These are phyloP conservation scores for Polylopha cassiicola DNA, from an alignment of 2,888 invertebrate species.

Conservation along the genomic window DNA sequence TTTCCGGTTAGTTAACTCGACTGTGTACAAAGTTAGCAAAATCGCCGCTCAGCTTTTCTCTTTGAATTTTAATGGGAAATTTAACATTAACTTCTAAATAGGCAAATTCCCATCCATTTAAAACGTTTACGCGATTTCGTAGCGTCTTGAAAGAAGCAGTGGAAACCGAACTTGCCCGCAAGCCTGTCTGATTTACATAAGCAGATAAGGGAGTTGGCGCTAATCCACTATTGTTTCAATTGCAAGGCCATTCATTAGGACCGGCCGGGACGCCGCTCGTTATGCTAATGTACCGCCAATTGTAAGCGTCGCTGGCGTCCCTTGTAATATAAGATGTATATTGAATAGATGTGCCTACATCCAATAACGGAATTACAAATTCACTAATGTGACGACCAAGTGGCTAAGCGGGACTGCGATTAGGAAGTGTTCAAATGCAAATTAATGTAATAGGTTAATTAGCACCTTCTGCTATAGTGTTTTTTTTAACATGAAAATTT, in stretches of 20 bases:
- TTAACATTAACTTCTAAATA: slow-evolving; percentile 19
- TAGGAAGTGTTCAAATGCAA: too few relatives aligned
- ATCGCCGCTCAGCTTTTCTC: neutral
- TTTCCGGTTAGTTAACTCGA: slow-evolving; percentile 6
- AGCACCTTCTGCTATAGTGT: too few relatives aligned
- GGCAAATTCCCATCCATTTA: slow-evolving; percentile 14
- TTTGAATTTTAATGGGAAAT: slow-evolving; percentile 17
- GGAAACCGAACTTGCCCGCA: slow-evolving; percentile 19
- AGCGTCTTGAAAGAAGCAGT: slow-evolving; percentile 20
- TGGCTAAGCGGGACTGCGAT: too few relatives aligned
- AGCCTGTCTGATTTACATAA: slow-evolving; percentile 29
- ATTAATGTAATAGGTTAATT: too few relatives aligned
- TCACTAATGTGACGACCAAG: too few relatives aligned
- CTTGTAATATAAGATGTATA: slow-evolving; percentile 20
- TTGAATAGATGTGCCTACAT: slow-evolving; percentile 4
- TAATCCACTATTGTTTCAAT: slow-evolving; percentile 56
- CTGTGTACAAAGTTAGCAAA: slow-evolving; percentile 10
- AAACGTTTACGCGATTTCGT: slow-evolving; percentile 16
- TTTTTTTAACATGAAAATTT: too few relatives aligned
- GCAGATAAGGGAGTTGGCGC: slow-evolving; percentile 31
- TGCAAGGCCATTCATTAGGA: slow-evolving; percentile 65
- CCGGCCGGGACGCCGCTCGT: slow-evolving; percentile 46
- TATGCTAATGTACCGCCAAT: slow-evolving; percentile 60
- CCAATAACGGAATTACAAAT: neutral
- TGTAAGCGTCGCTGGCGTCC: slow-evolving; percentile 23